Evolutionary conservation across 2,113 vertebrate species (phyloP).

Genomic region (Brachyhypopomus gauderio): DNA sequence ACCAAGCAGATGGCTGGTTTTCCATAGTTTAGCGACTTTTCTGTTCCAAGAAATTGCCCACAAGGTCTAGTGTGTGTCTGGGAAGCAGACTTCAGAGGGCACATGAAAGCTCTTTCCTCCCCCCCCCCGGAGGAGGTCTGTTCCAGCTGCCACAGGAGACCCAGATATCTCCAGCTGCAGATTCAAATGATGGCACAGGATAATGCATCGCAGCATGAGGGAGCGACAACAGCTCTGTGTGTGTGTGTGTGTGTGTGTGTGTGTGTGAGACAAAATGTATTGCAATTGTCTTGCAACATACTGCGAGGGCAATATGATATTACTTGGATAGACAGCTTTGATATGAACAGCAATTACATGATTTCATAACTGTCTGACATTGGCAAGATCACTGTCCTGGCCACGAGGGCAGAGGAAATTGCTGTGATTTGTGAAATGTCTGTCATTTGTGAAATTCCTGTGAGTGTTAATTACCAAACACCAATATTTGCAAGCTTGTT

Average conservation of each 20-base stretch:
- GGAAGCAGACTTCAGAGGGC: slow-evolving; percentile 13
- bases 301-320: background rate
- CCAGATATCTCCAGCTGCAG: slow-evolving; percentile 18
- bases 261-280: background rate
- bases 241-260: background rate
- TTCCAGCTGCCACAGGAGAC: background rate
- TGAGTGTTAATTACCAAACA: background rate
- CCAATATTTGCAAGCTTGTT: background rate
- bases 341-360: background rate
- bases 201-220: background rate
- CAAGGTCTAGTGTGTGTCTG: background rate
- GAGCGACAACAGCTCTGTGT: slow-evolving; percentile 17
- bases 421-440: no score
- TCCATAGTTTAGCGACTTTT: no score
- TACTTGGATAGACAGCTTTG: background rate
- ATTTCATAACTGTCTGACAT: background rate
- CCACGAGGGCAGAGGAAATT: no score
- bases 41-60: background rate
- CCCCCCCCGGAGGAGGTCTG: background rate
- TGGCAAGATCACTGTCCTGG: background rate
- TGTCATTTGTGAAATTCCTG: background rate
- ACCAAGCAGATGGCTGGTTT: no score
- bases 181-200: background rate
- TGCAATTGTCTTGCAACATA: background rate
- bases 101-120: slow-evolving; percentile 28